These are phyloP conservation scores for Tachystola acroxantha DNA, from an alignment of 2,888 invertebrate genomes.

Conservation along the genomic window DNA sequence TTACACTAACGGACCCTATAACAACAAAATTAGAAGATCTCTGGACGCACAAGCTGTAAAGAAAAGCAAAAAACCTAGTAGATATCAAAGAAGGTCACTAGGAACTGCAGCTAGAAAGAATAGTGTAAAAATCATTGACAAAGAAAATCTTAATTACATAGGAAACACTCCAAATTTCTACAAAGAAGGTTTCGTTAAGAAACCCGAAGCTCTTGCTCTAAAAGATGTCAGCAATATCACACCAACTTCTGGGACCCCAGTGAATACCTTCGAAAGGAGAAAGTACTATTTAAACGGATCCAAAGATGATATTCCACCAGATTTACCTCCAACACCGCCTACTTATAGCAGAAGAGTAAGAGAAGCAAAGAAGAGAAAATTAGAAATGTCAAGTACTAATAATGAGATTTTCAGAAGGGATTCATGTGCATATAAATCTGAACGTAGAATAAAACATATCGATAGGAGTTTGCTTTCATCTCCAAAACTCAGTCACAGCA, in stretches of 20 bases:
- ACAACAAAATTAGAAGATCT: constrained; percentile 46
- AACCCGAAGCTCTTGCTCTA: constrained; percentile 66
- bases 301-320: constrained; percentile 53
- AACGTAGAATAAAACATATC: constrained; percentile 50
- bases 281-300: constrained; percentile 43
- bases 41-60: constrained; percentile 60
- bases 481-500: constrained; percentile 53
- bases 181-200: constrained; percentile 77
- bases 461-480: constrained; percentile 40
- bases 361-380: constrained; percentile 67
- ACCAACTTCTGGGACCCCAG: constrained; percentile 64
- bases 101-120: constrained; percentile 57
- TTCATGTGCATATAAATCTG: constrained; percentile 57
- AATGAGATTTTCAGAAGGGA: constrained; percentile 54
- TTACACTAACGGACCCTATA: constrained; percentile 35
- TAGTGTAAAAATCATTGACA: constrained; percentile 49
- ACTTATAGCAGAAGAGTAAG: constrained; percentile 67
- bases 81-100: constrained; percentile 64
- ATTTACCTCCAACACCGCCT: constrained; percentile 61
- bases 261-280: constrained; percentile 48
- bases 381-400: constrained; percentile 58
- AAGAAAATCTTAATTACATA: constrained; percentile 70
- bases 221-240: constrained; percentile 82
- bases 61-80: constrained; percentile 66
- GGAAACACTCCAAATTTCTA: constrained; percentile 79